Conservation (phyloP, 2,113 vertebrate genomes). For the Eupsittula cactorum region DNA sequence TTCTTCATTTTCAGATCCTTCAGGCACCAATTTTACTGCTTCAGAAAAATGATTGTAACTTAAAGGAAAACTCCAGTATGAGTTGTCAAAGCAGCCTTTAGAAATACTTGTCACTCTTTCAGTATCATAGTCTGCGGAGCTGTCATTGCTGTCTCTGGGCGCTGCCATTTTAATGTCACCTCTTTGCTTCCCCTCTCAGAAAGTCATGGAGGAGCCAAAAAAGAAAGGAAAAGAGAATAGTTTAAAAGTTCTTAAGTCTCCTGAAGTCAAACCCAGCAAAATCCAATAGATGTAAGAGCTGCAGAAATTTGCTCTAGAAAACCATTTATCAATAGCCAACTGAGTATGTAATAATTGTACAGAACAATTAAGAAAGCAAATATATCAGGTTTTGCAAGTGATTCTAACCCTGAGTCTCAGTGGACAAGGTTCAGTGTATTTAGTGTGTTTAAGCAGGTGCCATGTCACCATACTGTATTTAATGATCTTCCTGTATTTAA, state of each 20-base stretch:
- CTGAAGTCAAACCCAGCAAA: neutral
- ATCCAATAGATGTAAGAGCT: neutral
- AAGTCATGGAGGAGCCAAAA: constrained; percentile 9
- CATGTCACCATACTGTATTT: neutral
- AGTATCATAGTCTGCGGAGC: constrained; percentile 54
- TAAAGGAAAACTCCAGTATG: constrained; percentile 55
- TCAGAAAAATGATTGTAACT: constrained; percentile 64
- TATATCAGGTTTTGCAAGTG: neutral
- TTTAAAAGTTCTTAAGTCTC: constrained; percentile 39
- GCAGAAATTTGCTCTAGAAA: neutral
- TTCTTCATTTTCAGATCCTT: constrained; percentile 56
- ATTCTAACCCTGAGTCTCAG: neutral
- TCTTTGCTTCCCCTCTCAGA: constrained; percentile 56
- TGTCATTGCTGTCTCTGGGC: constrained; percentile 66
- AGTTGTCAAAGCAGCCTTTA: constrained; percentile 71
- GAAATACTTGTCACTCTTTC: constrained; percentile 66
- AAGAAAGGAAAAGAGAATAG: neutral
- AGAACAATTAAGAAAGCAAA: constrained; percentile 24
- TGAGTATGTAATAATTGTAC: neutral
- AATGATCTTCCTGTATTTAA: neutral
- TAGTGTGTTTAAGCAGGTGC: constrained; percentile 4
- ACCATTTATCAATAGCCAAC: neutral
- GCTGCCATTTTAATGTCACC: constrained; percentile 66
- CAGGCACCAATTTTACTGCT: constrained; percentile 52
- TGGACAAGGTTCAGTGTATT: neutral